phyloP scores from a whole-genome alignment of 1,140 invertebrate genomes.

The Papilio dardanus region DNA sequence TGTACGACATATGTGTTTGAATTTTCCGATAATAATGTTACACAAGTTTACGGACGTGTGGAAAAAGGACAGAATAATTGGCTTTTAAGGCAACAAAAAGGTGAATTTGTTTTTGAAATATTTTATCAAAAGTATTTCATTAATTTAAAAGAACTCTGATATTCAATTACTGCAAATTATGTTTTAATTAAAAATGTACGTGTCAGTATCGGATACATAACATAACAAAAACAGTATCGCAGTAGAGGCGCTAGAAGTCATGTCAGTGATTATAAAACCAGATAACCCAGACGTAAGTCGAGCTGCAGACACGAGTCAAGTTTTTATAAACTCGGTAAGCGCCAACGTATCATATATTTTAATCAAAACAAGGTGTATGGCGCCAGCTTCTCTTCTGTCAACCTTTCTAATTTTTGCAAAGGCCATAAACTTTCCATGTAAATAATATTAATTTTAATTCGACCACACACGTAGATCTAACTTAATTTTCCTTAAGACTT shows the following conservation, averaged over 20 bases:
- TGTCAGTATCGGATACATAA: not conserved
- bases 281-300: conserved; percentile 16
- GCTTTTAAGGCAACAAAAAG: not conserved
- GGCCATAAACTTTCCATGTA: conserved; percentile 40
- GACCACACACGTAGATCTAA: conserved; percentile 47
- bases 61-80: no score
- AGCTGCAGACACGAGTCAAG: conserved; percentile 30
- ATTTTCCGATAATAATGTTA: not conserved
- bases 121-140: not conserved
- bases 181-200: conserved; percentile 30
- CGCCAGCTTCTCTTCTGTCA: conserved; percentile 30
- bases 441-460: conserved; percentile 50
- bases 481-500: no score
- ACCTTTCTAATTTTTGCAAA: conserved; percentile 50
- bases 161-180: conserved; percentile 22
- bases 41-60: not conserved
- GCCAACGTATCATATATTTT: conserved; percentile 34
- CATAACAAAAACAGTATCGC: conserved; percentile 31
- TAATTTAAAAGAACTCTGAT: not conserved
- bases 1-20: not conserved
- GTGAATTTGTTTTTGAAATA: not conserved
- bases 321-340: conserved; percentile 28
- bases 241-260: conserved; percentile 34
- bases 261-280: conserved; percentile 38
- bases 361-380: conserved; percentile 29